Conservation (phyloP, 2,888 invertebrate genomes). For the Litoditis marina region DNA sequence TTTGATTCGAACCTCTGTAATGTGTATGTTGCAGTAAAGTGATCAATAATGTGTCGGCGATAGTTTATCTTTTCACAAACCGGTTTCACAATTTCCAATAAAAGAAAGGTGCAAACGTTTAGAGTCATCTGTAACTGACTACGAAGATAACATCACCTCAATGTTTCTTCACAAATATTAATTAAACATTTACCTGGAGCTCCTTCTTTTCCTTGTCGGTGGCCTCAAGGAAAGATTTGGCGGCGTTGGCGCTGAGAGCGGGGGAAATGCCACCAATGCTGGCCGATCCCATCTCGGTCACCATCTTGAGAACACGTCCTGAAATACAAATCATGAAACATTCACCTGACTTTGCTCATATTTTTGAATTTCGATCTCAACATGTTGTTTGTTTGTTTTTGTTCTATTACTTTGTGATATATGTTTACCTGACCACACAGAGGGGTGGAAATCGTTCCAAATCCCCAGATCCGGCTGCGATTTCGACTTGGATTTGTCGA, state of each 20-base stretch:
- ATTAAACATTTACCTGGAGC: slow-evolving; percentile 52
- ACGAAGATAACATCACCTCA: too few relatives aligned
- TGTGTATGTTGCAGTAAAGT: too few relatives aligned
- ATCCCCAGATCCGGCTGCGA: background rate
- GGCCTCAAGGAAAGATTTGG: slow-evolving; percentile 60
- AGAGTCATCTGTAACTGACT: background rate
- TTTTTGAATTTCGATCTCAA: background rate
- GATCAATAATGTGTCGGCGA: background rate
- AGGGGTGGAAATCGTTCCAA: background rate
- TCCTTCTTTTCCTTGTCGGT: slow-evolving; percentile 66
- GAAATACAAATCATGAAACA: slow-evolving; percentile 17
- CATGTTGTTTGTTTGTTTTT: too few relatives aligned
- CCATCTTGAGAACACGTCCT: slow-evolving; percentile 62
- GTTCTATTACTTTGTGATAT: too few relatives aligned
- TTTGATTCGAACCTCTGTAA: too few relatives aligned
- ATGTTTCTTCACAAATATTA: too few relatives aligned
- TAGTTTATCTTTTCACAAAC: background rate
- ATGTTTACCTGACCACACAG: background rate
- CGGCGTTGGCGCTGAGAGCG: slow-evolving; percentile 59
- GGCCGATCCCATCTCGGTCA: slow-evolving; percentile 62
- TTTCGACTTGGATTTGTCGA: too few relatives aligned
- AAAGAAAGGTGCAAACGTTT: background rate
- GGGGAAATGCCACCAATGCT: slow-evolving; percentile 60
- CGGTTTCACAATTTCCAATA: background rate
- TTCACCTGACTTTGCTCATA: background rate